phyloP scores from a whole-genome alignment of 1,140 invertebrate genomes.

The Drosophila neocordata region DNA sequence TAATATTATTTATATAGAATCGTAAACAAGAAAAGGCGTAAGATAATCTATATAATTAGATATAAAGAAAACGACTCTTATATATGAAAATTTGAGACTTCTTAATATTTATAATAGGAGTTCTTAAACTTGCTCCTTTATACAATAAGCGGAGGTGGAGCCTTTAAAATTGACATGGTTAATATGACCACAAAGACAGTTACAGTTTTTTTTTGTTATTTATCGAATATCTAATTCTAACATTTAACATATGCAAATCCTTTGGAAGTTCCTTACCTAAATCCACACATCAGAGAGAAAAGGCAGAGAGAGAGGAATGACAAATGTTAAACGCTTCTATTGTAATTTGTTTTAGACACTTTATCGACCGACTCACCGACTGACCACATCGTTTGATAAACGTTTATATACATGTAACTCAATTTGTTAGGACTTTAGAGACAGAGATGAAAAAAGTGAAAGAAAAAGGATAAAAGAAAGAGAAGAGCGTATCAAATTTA shows the following conservation, averaged over 20 bases:
- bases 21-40: too few relatives aligned
- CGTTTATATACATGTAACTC: constrained; percentile 76
- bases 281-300: constrained; percentile 5
- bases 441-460: not conserved
- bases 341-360: constrained; percentile 39
- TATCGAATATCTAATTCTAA: not conserved
- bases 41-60: too few relatives aligned
- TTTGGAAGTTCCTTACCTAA: not conserved
- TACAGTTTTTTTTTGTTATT: not conserved
- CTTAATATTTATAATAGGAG: too few relatives aligned
- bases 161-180: too few relatives aligned
- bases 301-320: constrained; percentile 31
- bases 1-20: too few relatives aligned
- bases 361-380: constrained; percentile 17
- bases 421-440: constrained; percentile 58
- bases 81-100: too few relatives aligned
- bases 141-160: too few relatives aligned
- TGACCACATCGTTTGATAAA: constrained; percentile 51
- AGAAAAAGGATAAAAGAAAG: not conserved
- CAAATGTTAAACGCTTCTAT: constrained; percentile 50
- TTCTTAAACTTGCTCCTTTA: too few relatives aligned
- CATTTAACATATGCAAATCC: not conserved
- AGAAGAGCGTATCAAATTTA: constrained; percentile 54
- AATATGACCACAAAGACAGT: too few relatives aligned
- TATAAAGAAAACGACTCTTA: too few relatives aligned